A percentile compares a stretch with the other conserved stretches of the same genome.
phyloP scores from a whole-genome alignment of 1,140 invertebrate species.

The Phocides pigmalion region DNA sequence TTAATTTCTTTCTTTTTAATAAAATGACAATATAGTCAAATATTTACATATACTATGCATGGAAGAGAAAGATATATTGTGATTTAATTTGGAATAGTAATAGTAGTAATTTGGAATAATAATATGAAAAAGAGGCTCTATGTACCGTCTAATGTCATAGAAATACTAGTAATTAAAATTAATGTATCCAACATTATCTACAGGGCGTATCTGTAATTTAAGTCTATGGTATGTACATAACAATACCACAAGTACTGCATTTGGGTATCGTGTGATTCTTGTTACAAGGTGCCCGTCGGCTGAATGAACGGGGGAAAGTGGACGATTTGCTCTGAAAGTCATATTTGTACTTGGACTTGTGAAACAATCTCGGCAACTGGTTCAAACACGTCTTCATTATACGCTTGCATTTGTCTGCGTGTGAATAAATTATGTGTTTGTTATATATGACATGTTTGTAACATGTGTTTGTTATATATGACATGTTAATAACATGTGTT shows the following conservation, averaged over 20 bases:
- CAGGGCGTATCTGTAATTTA: neutral
- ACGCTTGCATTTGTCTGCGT: constrained; percentile 73
- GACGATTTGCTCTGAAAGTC: constrained; percentile 64
- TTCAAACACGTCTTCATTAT: constrained; percentile 74
- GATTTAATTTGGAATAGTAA: no score
- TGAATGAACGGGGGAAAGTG: constrained; percentile 66
- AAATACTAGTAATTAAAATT: no score
- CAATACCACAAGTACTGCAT: constrained; percentile 64
- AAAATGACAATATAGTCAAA: no score
- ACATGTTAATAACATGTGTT: constrained; percentile 3
- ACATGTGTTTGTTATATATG: constrained; percentile 7
- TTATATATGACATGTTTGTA: constrained; percentile 3
- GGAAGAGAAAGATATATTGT: no score
- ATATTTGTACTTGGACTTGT: constrained; percentile 67
- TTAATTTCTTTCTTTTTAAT: no score
- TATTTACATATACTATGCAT: no score
- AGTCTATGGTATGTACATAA: neutral
- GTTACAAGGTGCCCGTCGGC: constrained; percentile 57
- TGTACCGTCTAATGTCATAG: no score
- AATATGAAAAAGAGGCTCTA: no score
- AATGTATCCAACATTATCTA: no score
- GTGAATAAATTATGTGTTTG: constrained; percentile 16
- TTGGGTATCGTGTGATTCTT: constrained; percentile 77
- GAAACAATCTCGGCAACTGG: constrained; percentile 70
- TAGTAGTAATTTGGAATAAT: no score